Conservation (phyloP, 53 echinoderm and acorn worm species). For the Zoroaster sp. region DNA sequence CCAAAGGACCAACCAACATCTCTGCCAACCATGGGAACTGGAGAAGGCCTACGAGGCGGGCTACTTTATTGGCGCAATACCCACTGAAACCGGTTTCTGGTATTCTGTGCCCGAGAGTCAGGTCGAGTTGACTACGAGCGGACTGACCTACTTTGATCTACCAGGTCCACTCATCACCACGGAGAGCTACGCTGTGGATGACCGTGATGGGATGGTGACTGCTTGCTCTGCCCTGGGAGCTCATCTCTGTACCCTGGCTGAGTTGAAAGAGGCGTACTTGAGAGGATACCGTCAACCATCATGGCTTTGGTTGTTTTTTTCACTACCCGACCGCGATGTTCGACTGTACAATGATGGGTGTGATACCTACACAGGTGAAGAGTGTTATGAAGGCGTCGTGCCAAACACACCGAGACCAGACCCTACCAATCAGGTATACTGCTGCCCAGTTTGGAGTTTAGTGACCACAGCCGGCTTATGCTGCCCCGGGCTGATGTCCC, state of each 20-base stretch:
- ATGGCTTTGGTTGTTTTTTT: background rate
- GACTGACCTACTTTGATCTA: background rate
- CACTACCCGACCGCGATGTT: background rate
- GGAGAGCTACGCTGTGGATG: background rate
- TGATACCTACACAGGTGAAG: background rate
- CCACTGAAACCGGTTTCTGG: background rate
- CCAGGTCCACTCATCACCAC: background rate
- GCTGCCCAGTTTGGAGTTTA: background rate
- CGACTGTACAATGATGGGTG: background rate
- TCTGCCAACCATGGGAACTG: background rate
- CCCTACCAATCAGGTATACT: background rate
- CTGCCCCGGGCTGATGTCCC: background rate
- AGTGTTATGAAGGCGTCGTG: background rate
- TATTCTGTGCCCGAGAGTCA: background rate
- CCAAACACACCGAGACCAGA: background rate
- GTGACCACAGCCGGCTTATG: background rate
- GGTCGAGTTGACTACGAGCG: background rate
- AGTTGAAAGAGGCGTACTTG: background rate
- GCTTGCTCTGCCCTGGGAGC: background rate
- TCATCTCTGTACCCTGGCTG: conserved; percentile 10
- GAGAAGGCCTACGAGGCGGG: background rate
- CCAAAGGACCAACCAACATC: background rate
- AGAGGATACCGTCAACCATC: background rate
- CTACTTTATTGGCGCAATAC: background rate
- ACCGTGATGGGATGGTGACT: background rate